Evolutionary conservation across 1,140 invertebrate genomes (phyloP), one percentile per base, ranked within the genome.

Genomic region (Lordiphosa clarofinis): DNA sequence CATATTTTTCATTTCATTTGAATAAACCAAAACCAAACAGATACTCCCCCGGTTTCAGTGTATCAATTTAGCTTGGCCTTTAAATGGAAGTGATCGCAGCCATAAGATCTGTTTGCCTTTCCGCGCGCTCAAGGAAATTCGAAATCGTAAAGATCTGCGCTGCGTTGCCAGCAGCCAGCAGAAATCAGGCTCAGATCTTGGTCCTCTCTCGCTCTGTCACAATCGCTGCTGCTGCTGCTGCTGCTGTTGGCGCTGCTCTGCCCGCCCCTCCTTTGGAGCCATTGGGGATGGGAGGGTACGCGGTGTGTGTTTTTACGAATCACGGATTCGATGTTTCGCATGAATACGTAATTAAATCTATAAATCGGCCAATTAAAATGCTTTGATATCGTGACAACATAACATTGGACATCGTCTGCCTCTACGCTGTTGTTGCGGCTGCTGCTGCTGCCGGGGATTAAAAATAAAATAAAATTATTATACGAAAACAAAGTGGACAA

Each of bases 331-430:
- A 87, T 88, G 87, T 88, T 88, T 88, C 87, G 87, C 87, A 88
- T 88, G 87, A 88, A 88, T 88, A 88, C 87, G 87, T 88, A 88
- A 88, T 88, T 88, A 88, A 88, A 88, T 88, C 87, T 88, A 88
- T 88, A 88, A 88, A 88, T 88, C 87, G 87, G 87, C 87, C 87
- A 88, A 88, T 88, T 88, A 88, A 88, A 88, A 88, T 88, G 87
- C 87, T 88, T 88, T 88, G 87, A 88, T 88, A 88, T 88, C 87
- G 87, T 88, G 87, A 88, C 87, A 88, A 88, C 87, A 88, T 86
- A 87, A 88, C 87, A 88, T 88, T 88, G 74, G 73, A 82, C 78
- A 87, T 84, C 48, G 65, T 69, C 70, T 52, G 39, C 46, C 52
- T 43, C 52, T 47, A 39, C 43, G 49, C 28, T 21, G 21, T 0